These are phyloP conservation scores for Melinopterus prodromus DNA, from an alignment of 2,888 invertebrate species.

Conservation along the genomic window DNA sequence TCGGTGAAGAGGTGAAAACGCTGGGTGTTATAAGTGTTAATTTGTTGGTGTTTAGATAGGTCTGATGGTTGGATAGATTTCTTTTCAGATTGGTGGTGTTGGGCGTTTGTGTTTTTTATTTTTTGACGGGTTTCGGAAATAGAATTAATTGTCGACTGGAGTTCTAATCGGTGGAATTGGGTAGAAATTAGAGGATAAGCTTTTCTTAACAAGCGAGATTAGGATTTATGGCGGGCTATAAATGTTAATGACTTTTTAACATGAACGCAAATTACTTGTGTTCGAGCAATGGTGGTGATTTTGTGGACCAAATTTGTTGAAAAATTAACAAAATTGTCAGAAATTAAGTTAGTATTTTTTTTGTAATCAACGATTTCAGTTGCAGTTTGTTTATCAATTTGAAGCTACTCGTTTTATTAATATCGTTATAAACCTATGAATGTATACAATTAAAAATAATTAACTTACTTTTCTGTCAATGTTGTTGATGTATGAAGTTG, in stretches of 20 bases:
- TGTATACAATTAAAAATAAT: no score
- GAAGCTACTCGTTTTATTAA: no score
- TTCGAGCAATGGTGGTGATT: not conserved
- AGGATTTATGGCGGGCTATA: not conserved
- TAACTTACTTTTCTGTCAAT: no score
- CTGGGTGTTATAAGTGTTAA: constrained; percentile 46
- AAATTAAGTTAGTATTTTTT: no score
- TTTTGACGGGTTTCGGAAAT: no score
- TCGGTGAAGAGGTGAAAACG: constrained; percentile 36
- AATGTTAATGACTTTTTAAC: not conserved
- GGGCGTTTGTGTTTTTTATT: no score
- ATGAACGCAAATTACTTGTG: not conserved
- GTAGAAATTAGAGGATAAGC: not conserved
- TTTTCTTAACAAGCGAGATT: not conserved
- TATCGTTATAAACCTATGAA: no score
- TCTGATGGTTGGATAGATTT: not conserved
- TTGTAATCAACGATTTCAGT: no score
- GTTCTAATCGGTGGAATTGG: not conserved
- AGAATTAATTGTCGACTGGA: not conserved
- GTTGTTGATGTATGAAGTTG: no score
- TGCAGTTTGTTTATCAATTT: no score
- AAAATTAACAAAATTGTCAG: no score
- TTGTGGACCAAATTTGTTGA: no score
- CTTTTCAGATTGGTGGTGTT: not conserved
- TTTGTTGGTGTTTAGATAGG: constrained; percentile 47